A percentile compares a stretch with the other conserved stretches of the same genome.
Evolutionary conservation across 2,888 invertebrate genomes (phyloP).

Genomic region (Plemyria rubiginata): DNA sequence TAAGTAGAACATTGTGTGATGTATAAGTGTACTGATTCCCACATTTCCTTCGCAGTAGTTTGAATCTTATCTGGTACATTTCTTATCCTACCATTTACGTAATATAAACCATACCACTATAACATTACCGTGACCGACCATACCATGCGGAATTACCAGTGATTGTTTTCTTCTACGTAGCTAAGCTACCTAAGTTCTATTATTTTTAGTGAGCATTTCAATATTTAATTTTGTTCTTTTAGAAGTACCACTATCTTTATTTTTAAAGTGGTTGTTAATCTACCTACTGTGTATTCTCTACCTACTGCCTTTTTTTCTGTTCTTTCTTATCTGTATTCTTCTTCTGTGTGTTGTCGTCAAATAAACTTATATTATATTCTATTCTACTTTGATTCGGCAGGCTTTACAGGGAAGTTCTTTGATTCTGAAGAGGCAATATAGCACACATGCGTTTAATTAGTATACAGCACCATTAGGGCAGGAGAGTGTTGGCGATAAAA

Average conservation of each 20-base stretch:
- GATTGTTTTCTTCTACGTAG: not conserved
- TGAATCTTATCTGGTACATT: conserved; percentile 40
- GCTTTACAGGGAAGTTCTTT: not conserved
- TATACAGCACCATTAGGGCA: conserved; percentile 19
- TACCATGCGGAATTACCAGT: not conserved
- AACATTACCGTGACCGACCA: too few species aligned
- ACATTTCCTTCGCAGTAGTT: conserved; percentile 44
- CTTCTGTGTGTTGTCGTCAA: too few species aligned
- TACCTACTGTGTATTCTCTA: too few species aligned
- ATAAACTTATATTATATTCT: too few species aligned
- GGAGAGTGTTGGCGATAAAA: conserved; percentile 28
- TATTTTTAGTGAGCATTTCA: not conserved
- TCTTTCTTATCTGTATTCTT: too few species aligned
- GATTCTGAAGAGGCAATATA: conserved; percentile 10
- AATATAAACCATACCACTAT: not conserved
- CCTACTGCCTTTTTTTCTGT: too few species aligned
- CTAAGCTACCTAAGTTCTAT: not conserved
- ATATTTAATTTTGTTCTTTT: not conserved
- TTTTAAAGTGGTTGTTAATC: too few species aligned
- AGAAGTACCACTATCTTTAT: too few species aligned
- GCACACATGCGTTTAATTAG: conserved; percentile 20
- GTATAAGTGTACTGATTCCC: conserved; percentile 60
- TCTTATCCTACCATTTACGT: conserved; percentile 33
- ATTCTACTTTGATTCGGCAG: too few species aligned
- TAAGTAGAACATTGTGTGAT: conserved; percentile 42